These are phyloP conservation scores for Rattus norvegicus DNA, from an alignment of 2,113 vertebrate genomes.

Conservation along the genomic window DNA sequence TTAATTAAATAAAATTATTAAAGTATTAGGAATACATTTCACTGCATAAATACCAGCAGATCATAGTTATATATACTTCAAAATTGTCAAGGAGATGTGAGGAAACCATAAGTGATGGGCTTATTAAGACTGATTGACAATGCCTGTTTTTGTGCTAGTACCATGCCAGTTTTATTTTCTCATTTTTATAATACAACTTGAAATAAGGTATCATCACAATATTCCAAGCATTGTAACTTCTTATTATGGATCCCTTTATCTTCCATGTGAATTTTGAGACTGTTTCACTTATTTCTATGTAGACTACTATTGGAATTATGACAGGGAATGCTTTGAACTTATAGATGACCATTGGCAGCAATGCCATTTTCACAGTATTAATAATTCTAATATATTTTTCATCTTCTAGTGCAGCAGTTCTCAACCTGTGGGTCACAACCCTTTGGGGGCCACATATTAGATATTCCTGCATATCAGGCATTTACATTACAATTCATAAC, in stretches of 20 bases:
- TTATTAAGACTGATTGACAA: neutral
- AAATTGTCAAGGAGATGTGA: neutral
- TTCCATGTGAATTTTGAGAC: neutral
- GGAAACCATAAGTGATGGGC: neutral
- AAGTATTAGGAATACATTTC: neutral
- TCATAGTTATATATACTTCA: too few relatives aligned
- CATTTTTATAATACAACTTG: neutral
- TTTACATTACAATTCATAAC: neutral
- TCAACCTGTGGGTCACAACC: neutral
- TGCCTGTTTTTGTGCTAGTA: neutral
- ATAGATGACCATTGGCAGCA: neutral
- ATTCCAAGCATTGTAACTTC: neutral
- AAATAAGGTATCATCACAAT: neutral
- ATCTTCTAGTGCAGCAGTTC: neutral
- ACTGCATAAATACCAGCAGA: neutral
- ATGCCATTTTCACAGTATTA: neutral
- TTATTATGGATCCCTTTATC: neutral
- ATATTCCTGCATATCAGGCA: neutral
- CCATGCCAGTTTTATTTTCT: neutral
- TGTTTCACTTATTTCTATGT: neutral
- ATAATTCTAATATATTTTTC: neutral
- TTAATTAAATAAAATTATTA: neutral
- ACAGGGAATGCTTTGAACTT: neutral
- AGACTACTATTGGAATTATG: neutral
- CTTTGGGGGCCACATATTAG: neutral